Conservation (phyloP, 2,888 invertebrate species). For the Melipona bicolor region DNA sequence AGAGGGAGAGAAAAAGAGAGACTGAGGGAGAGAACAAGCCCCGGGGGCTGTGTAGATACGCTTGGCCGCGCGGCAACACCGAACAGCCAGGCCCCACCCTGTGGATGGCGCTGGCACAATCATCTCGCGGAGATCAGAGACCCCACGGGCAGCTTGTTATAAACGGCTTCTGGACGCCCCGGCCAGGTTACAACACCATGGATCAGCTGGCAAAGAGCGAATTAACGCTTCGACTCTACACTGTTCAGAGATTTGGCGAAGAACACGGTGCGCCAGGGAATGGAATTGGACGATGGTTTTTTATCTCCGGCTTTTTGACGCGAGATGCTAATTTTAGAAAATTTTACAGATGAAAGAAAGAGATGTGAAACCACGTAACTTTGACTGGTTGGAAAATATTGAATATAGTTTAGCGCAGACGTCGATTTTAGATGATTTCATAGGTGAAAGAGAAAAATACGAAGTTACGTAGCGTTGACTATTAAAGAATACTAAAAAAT, state of each 20-base stretch:
- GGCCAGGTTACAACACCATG: slow-evolving; percentile 56
- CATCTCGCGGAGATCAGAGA: slow-evolving; percentile 81
- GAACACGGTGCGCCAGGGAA: background rate
- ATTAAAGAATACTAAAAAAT: background rate
- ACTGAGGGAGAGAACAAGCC: slow-evolving; percentile 54
- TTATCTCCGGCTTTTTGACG: background rate
- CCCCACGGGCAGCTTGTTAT: slow-evolving; percentile 80
- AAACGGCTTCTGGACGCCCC: slow-evolving; percentile 73
- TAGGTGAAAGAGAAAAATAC: background rate
- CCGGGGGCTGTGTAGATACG: slow-evolving; percentile 74
- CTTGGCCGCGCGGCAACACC: slow-evolving; percentile 70
- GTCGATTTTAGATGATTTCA: too few species aligned
- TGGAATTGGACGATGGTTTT: background rate
- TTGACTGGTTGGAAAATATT: too few species aligned
- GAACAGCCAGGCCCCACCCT: slow-evolving; percentile 61
- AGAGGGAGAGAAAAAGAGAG: background rate
- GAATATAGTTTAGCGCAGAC: too few species aligned
- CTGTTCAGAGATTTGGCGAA: background rate
- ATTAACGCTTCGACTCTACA: slow-evolving; percentile 51
- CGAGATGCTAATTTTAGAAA: background rate
- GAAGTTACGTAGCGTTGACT: background rate
- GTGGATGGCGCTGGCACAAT: slow-evolving; percentile 76
- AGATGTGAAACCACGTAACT: too few species aligned
- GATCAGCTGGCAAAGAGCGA: slow-evolving; percentile 62
- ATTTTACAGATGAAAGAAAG: background rate